Evolutionary conservation across 2,888 invertebrate genomes (phyloP).

Genomic region (Strigamia maritima): DNA sequence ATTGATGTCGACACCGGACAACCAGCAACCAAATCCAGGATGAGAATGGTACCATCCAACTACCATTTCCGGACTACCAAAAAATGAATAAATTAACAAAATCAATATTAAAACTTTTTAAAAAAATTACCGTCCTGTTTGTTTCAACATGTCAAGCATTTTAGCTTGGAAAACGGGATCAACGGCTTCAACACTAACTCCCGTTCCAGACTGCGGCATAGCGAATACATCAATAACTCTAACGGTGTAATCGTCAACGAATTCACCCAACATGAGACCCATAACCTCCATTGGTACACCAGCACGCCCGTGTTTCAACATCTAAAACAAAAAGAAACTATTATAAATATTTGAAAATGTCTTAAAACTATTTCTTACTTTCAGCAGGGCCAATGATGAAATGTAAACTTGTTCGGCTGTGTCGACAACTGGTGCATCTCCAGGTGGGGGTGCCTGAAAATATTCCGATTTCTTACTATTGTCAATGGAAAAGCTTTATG

Average conservation of each 20-base stretch:
- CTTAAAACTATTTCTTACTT: conserved; percentile 52
- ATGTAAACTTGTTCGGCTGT: conserved; percentile 99
- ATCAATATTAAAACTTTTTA: neutral
- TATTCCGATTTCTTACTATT: neutral
- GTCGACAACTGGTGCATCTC: conserved; percentile 98
- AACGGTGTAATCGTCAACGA: conserved; percentile 99
- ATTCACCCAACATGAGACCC: conserved; percentile 92
- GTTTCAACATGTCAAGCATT: conserved; percentile 96
- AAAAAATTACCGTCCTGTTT: conserved; percentile 70
- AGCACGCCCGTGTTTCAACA: conserved; percentile 98
- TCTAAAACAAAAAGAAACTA: conserved; percentile 53
- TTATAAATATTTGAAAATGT: neutral
- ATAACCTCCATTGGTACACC: conserved; percentile 99
- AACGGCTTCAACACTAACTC: conserved; percentile 98
- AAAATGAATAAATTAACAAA: neutral
- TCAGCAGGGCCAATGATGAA: conserved; percentile 88
- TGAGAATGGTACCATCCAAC: conserved; percentile 98
- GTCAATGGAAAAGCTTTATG: neutral
- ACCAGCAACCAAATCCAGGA: conserved; percentile 99
- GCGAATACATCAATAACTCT: conserved; percentile 99
- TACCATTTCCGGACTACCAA: conserved; percentile 90
- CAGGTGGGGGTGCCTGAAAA: conserved; percentile 71
- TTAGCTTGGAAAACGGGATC: conserved; percentile 99
- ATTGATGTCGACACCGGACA: conserved; percentile 98
- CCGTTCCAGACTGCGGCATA: conserved; percentile 98